Evolutionary conservation across 2,888 invertebrate genomes (phyloP), one percentile per base, ranked within the genome.

Genomic region (Baccha elongata): DNA sequence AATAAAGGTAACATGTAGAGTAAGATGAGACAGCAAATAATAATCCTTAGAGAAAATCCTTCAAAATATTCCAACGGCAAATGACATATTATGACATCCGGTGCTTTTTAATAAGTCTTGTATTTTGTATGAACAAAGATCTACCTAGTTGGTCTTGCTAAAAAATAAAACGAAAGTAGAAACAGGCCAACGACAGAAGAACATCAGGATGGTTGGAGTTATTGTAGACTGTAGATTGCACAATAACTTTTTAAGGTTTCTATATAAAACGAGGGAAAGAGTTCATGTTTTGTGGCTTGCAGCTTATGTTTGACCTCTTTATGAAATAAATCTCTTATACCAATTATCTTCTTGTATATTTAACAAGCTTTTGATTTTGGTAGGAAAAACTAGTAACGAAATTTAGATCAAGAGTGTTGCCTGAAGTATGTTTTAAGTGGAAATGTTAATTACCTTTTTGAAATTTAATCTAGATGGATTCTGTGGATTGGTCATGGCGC

Each of bases 41-140:
- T 52, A 76, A 68, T 73, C 37, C 52, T 60, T 67, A 44, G 37
- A 8, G 17, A 48, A 42, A 64, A 64, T 60, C 40, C 62, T 55
- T 50, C 35, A 71, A 64, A 42, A 55, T 48, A 32, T 15, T 65
- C 64, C 15, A 74, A 46, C 58, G 44, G 55, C 74, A 23, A 68
- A 44, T 58, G 64, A 65, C 69, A 69, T 69, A n/a, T n/a, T n/a
- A 52, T 58, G 64, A 65, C 64, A 65, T 69, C 74, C 52, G 73
- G 53, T 29, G 69, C 19, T 53, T 26, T 42, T 40, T 8, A 11
- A 17, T 13, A 5, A 67, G 26, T 46, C 15, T 50, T 60, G 15
- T 58, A 13, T 42, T 40, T 71, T 7, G 55, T 13, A 35, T 26
- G 46, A 40, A 35, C 29, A 42, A 37, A 21, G 42, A 53, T 60